Base-by-base conservation (phyloP, 23 tunicate genomes). In the Oikopleura vanhoeffeni region DNA sequence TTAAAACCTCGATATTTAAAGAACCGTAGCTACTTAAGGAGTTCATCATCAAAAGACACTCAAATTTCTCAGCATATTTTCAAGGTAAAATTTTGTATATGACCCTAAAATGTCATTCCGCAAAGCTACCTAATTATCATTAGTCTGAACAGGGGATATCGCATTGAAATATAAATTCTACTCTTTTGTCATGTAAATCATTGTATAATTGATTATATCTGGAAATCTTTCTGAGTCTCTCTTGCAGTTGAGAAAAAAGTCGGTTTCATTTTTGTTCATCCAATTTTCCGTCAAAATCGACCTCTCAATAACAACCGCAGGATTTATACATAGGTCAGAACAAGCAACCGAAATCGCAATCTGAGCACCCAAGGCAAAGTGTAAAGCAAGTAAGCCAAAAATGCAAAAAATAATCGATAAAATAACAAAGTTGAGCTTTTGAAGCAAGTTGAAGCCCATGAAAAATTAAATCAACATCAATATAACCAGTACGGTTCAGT, bases 151-250 rank as follows among this genome's bases (percentile, higher is more conserved):
- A n/a, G n/a, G n/a, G n/a, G n/a, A n/a, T n/a, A n/a, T n/a, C n/a
- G n/a, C n/a, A n/a, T n/a, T n/a, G n/a, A n/a, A n/a, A n/a, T n/a
- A n/a, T n/a, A n/a, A n/a, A n/a, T n/a, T 24, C 24, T 49, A 49
- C 64, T 49, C 64, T 13, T 49, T 24, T 13, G 24, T 24, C 18
- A 49, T 49, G 64, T 8, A 49, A 24, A 24, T 49, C 64, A 8
- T 49, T 24, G 24, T 49, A 49, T 8, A 49, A 24, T 8, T 24
- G 13, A 49, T 49, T 49, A 24, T 49, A 49, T 8, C 64, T 13
- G 13, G 64, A 49, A 30, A 71, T 30, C 32, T 71, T 71, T 71
- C 82, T 35, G 91, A 87, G 38, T 87, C 77, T 33, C 49, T 42
- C 41, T 85, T 39, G 35, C 84, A 40, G 40, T 18, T 24, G 40